Evolutionary conservation across 2,888 invertebrate species (phyloP).

Genomic region (Patella pellucida): DNA sequence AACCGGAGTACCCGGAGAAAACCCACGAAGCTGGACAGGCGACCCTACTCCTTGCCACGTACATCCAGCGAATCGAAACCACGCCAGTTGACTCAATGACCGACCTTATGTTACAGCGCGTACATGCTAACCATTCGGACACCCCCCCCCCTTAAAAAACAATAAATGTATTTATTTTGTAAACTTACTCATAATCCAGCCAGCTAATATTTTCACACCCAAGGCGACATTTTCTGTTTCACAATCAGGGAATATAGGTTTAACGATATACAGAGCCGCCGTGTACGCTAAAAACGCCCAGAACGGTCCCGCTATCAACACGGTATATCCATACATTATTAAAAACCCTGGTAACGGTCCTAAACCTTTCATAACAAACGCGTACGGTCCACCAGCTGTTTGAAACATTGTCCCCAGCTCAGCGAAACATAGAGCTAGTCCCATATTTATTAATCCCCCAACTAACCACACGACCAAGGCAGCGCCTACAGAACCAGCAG

Average conservation of each 20-base stretch:
- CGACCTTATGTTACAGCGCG: no score
- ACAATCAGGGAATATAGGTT: constrained; percentile 58
- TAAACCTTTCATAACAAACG: constrained; percentile 73
- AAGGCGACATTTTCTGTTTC: constrained; percentile 42
- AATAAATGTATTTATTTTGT: no score
- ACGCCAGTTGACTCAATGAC: no score
- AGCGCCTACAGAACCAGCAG: constrained; percentile 91
- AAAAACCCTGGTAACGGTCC: constrained; percentile 73
- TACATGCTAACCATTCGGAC: no score
- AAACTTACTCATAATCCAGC: constrained; percentile 58
- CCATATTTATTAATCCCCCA: constrained; percentile 83
- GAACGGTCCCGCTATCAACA: constrained; percentile 67
- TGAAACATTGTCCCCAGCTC: constrained; percentile 86
- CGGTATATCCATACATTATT: constrained; percentile 75
- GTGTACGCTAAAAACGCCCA: constrained; percentile 73
- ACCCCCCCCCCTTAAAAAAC: no score
- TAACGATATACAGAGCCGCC: constrained; percentile 61
- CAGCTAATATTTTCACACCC: constrained; percentile 54
- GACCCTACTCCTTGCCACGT: no score
- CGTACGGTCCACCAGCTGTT: constrained; percentile 85
- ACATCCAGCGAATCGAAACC: no score
- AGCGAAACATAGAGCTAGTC: constrained; percentile 79
- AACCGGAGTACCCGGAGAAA: no score
- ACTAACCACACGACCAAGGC: constrained; percentile 95
- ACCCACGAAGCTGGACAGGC: no score